Percentiles rank a stretch among this genome's conserved stretches.
These are phyloP conservation scores for Athene noctua DNA, from an alignment of 2,113 vertebrate species.

Conservation along the genomic window DNA sequence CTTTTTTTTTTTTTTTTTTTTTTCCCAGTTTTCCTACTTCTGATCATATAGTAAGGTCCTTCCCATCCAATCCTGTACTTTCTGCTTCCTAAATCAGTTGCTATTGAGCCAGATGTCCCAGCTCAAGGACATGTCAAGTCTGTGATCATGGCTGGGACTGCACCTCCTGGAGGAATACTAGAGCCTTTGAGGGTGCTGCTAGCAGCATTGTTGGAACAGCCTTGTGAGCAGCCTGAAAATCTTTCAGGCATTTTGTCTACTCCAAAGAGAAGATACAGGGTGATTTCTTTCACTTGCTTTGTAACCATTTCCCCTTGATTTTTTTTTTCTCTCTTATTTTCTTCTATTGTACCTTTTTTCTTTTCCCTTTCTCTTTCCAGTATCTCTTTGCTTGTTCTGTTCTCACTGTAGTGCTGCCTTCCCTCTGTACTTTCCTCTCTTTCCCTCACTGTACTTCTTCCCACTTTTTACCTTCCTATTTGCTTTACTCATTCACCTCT, in stretches of 20 bases:
- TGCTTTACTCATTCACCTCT: background rate
- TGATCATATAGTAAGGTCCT: background rate
- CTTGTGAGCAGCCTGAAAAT: background rate
- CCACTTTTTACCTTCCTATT: background rate
- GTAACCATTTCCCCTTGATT: background rate
- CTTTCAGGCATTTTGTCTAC: background rate
- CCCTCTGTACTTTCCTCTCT: background rate
- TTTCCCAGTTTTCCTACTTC: background rate
- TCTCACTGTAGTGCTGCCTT: background rate
- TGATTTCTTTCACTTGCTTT: background rate
- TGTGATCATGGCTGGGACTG: background rate
- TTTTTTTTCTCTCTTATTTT: background rate
- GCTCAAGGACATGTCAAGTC: background rate
- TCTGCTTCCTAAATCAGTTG: background rate
- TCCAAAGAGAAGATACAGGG: background rate
- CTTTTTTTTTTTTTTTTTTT: background rate
- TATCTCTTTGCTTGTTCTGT: background rate
- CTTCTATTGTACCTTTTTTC: background rate
- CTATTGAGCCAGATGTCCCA: background rate
- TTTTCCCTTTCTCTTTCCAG: background rate
- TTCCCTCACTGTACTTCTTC: background rate
- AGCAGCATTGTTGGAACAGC: background rate
- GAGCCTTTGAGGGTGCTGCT: fast-evolving
- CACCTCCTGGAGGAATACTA: background rate
- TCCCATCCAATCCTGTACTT: too few species aligned